Evolutionary conservation across 2,888 invertebrate species (phyloP), one percentile per base, ranked within the genome.

Genomic region (Ochlodes sylvanus): DNA sequence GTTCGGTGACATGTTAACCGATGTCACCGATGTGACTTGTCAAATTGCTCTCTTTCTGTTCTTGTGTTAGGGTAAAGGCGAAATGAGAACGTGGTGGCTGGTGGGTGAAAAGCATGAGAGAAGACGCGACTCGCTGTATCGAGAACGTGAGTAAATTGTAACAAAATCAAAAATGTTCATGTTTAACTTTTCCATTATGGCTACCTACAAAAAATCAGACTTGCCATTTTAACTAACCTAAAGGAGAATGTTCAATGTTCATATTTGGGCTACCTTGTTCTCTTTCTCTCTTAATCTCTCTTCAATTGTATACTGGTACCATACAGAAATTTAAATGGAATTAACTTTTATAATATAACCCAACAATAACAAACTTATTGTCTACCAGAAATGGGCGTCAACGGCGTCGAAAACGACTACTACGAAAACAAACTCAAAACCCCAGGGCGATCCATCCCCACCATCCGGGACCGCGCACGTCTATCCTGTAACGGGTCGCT

Each of bases 31-130:
- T 27, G 5, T 27, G 27, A 5, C 27, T 27, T 27, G 5, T 27
- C 27, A 27, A 27, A 5, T 27, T 27, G 27, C 27, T 27, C 38
- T 27, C 27, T 54, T 7, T 56, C 38, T 62, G 21, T 56, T 58
- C 62, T n/a, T 56, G 69, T 69, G 72, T 69, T 71, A 96, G 96
- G 96, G 96, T 0, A 96, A 96, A 89, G 96, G 96, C 2, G 95
- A 96, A 71, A 96, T 96, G 96, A 90, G 94, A 72, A 96, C 96
- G 0, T 96, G 95, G 88, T 96, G 96, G 96, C 86, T 96, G 1
- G 85, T 94, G 0, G 95, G 95, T 0, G 95, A 96, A 84, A 95
- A 94, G 50, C 90, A 90, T 50, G 91, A 88, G 7, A 81, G 92
- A 42, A 82, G 93, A 71, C 87, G 78, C 70, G 83, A 84, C 64